These are phyloP conservation scores for Acropora yongei DNA, from an alignment of 64 coral and sea anemone genomes.

Conservation along the genomic window DNA sequence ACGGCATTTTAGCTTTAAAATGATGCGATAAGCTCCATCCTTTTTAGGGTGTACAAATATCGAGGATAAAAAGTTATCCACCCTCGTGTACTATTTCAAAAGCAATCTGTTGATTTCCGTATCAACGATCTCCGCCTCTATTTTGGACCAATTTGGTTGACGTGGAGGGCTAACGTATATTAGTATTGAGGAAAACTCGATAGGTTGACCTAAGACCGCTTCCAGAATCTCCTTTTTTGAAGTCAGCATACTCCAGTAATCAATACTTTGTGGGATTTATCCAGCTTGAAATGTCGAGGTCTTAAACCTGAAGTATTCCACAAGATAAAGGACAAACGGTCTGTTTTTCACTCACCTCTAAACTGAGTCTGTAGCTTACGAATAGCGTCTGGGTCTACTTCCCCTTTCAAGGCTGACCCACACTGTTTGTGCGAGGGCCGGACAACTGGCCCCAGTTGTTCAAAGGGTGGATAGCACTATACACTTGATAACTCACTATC, in stretches of 20 bases:
- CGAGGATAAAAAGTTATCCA: constrained; percentile 29
- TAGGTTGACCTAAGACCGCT: constrained; percentile 5
- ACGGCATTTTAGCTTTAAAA: constrained; percentile 26
- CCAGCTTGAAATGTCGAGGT: constrained; percentile 46
- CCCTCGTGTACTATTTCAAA: background rate
- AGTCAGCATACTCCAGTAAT: constrained; percentile 21
- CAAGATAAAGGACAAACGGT: background rate
- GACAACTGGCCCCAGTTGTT: too few species aligned
- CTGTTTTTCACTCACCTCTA: constrained; percentile 41
- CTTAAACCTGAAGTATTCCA: too few species aligned
- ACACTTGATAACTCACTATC: too few species aligned
- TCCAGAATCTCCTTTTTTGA: constrained; percentile 37
- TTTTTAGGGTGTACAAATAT: constrained; percentile 46
- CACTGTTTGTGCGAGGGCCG: constrained; percentile 5
- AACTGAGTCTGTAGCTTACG: background rate
- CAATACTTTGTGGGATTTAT: background rate
- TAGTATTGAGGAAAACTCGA: constrained; percentile 15
- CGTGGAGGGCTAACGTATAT: background rate
- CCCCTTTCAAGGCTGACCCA: background rate
- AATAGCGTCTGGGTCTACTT: constrained; percentile 15
- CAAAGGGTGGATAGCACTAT: too few species aligned
- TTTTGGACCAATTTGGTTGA: constrained; percentile 10
- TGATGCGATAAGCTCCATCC: constrained; percentile 42
- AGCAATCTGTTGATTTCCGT: constrained; percentile 12
- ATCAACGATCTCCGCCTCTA: constrained; percentile 20